Evolutionary conservation across 2,888 invertebrate species (phyloP).

Genomic region (Physocephala rufipes): DNA sequence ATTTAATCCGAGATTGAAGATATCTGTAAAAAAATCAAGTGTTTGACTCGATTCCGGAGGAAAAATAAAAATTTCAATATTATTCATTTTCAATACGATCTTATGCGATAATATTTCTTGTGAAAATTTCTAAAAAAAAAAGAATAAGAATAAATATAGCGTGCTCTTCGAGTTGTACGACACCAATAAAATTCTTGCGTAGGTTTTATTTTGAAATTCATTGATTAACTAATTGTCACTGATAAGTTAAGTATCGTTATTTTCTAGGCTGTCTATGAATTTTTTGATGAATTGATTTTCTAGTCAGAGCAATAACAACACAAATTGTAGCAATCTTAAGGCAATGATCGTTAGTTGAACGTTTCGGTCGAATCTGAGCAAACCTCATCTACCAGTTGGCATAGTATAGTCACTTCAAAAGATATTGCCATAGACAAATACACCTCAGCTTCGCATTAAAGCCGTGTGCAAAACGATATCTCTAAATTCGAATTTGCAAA

Average conservation of each 20-base stretch:
- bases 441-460: constrained; percentile 26
- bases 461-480: constrained; percentile 34
- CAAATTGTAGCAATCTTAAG: constrained; percentile 9
- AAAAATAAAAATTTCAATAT: neutral
- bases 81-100: too few species aligned
- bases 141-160: too few species aligned
- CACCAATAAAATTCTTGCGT: too few species aligned
- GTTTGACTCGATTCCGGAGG: too few species aligned
- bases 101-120: too few species aligned
- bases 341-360: constrained; percentile 7
- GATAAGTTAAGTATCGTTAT: neutral
- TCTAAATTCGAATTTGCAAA: neutral
- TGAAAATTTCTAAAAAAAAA: too few species aligned
- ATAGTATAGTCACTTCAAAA: neutral
- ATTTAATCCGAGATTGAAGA: too few species aligned
- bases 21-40: too few species aligned
- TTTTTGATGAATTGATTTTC: neutral
- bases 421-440: constrained; percentile 27
- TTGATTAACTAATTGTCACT: neutral
- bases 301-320: neutral
- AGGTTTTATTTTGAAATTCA: too few species aligned
- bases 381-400: constrained; percentile 1
- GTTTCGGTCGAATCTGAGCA: constrained; percentile 24
- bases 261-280: neutral
- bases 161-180: too few species aligned